phyloP scores from a whole-genome alignment of 2,113 vertebrate genomes.

The Scalopus aquaticus region DNA sequence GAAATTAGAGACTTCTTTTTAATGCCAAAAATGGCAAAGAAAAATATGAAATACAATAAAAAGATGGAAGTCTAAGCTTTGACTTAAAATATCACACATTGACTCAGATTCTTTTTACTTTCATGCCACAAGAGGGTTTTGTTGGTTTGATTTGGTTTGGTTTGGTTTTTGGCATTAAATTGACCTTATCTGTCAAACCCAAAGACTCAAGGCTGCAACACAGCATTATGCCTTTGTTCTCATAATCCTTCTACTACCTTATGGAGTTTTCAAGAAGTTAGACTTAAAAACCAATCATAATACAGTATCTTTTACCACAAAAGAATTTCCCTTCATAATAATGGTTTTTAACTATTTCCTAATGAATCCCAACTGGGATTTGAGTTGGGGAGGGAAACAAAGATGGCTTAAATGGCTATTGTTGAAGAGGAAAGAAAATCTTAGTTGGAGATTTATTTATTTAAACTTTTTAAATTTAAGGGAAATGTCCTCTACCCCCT shows the following conservation, averaged over 20 bases:
- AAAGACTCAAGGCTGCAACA: constrained; percentile 71
- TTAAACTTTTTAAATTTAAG: constrained; percentile 23
- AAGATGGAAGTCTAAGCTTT: not conserved
- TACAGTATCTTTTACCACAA: constrained; percentile 1
- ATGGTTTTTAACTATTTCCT: constrained; percentile 12
- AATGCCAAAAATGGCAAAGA: not conserved
- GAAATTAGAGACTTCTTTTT: constrained; percentile 44
- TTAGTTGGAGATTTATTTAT: constrained; percentile 22
- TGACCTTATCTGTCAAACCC: constrained; percentile 78
- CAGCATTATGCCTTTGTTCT: constrained; percentile 71
- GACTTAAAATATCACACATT: constrained; percentile 46
- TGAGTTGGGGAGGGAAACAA: constrained; percentile 7
- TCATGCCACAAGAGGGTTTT: constrained; percentile 23
- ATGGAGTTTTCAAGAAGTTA: constrained; percentile 55
- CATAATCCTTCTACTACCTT: constrained; percentile 58
- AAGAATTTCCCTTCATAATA: constrained; percentile 6
- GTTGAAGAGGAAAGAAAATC: not conserved
- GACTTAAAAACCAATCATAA: constrained; percentile 58
- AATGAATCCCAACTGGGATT: constrained; percentile 29
- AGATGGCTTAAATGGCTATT: constrained; percentile 31
- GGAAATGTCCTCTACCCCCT: not conserved
- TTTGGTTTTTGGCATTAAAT: constrained; percentile 64
- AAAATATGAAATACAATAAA: constrained; percentile 52
- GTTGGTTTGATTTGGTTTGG: constrained; percentile 1
- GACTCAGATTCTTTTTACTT: constrained; percentile 54